Conservation (phyloP, 1,140 invertebrate genomes). For the Zaprionus taronus region DNA sequence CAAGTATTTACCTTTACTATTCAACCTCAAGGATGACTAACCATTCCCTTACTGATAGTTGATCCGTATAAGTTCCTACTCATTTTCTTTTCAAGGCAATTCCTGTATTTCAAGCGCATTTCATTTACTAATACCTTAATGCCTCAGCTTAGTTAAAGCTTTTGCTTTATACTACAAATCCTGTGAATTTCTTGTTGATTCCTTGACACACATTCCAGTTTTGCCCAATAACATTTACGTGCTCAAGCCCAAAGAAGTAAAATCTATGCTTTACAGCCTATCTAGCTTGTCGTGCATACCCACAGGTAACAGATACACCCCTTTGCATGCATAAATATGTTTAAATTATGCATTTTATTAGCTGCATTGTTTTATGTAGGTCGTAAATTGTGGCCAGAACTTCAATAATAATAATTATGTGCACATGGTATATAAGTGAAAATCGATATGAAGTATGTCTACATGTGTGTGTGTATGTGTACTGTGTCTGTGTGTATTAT, state of each 20-base stretch:
- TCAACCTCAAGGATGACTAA: too few relatives aligned
- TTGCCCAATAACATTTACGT: not conserved
- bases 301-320: not conserved
- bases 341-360: constrained; percentile 78
- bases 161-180: not conserved
- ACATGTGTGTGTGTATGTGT: not conserved
- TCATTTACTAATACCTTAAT: not conserved
- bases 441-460: constrained; percentile 28
- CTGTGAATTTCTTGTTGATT: not conserved
- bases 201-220: not conserved
- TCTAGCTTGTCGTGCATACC: not conserved
- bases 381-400: constrained; percentile 64
- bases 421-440: constrained; percentile 25
- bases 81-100: not conserved
- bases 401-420: constrained; percentile 23
- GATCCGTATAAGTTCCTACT: not conserved
- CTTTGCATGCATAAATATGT: constrained; percentile 30
- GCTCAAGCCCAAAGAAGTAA: not conserved
- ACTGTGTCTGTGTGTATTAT: not conserved
- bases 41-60: not conserved
- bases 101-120: not conserved
- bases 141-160: not conserved
- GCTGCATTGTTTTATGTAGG: constrained; percentile 74
- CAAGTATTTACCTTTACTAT: too few relatives aligned
- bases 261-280: constrained; percentile 9